Evolutionary conservation across 2,888 invertebrate species (phyloP), one percentile per base, ranked within the genome.

Genomic region (Acrobasis consociella): DNA sequence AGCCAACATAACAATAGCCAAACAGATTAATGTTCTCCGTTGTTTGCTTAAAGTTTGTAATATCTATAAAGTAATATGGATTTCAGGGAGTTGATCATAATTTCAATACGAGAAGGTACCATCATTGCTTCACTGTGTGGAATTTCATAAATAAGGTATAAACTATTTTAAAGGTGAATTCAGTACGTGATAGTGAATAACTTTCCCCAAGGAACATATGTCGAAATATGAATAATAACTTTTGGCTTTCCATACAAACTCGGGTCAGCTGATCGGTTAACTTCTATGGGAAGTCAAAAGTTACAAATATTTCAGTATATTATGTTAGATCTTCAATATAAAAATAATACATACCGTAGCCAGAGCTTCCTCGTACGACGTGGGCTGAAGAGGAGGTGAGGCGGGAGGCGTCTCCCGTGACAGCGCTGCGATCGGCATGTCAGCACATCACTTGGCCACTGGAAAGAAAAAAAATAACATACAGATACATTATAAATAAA

Each of bases 351-450:
- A 64, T 82, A 92, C 91, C 63, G 78, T 88, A 61, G 89, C 90
- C 66, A 92, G 72, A 64, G 85, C 90, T 61, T 91, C 91, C 69
- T 91, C 90, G 60, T 89, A 91, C 0, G 87, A 83, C 49, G 81
- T 71, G 8, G 85, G 77, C 60, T 81, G 82, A 10, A 84, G 81
- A 1, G 82, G 80, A 0, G 89, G 89, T 39, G 90, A 87, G 79
- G 85, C 85, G 49, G 87, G 86, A 9, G 87, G 86, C 72, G 84
- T 79, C 73, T 87, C 86, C 50, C 83, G 86, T 13, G 84, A 82
- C 38, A 90, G 69, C 17, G 90, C 90, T 69, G 89, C 74, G 60
- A 80, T 87, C 66, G 91, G 91, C 91, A 92, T 87, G 64, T 87
- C 83, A 87, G 73, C 68, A 62, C 89, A 91, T 90, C 77, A 87